Evolutionary conservation across 2,888 invertebrate genomes (phyloP).

Genomic region (Parnassius apollo): DNA sequence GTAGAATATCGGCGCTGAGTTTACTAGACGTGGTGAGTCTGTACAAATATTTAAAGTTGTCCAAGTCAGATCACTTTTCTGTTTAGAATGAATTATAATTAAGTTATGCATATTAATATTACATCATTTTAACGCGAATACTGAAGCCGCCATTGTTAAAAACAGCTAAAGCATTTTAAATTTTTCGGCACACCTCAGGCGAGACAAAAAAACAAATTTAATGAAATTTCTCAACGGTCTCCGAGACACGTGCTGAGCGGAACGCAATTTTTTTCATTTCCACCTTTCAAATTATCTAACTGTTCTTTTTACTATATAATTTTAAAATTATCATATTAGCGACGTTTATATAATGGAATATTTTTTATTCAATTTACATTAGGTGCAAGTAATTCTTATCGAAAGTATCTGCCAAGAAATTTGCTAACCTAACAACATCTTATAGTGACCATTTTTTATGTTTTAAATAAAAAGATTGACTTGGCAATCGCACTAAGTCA

Average conservation of each 20-base stretch:
- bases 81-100: not conserved
- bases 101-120: not conserved
- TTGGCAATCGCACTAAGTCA: too few species aligned
- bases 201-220: slow-evolving; percentile 26
- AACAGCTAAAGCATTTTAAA: slow-evolving; percentile 14
- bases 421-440: too few species aligned
- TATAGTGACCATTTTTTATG: too few species aligned
- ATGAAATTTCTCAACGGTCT: slow-evolving; percentile 20
- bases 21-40: too few species aligned
- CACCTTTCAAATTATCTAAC: not conserved
- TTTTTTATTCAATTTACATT: too few species aligned
- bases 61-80: too few species aligned
- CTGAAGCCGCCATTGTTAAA: slow-evolving; percentile 19
- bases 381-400: too few species aligned
- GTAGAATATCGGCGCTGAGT: too few species aligned
- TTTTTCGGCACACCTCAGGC: slow-evolving; percentile 16
- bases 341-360: not conserved
- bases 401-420: too few species aligned
- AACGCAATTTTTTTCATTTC: slow-evolving; percentile 16
- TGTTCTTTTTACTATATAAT: slow-evolving; percentile 2
- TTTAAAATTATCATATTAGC: slow-evolving; percentile 4
- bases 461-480: too few species aligned
- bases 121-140: slow-evolving; percentile 14
- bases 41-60: too few species aligned
- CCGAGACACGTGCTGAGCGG: slow-evolving; percentile 19